phyloP scores from a whole-genome alignment of 2,797 vertebrate species.

The Scolopax bukidnonensis region DNA sequence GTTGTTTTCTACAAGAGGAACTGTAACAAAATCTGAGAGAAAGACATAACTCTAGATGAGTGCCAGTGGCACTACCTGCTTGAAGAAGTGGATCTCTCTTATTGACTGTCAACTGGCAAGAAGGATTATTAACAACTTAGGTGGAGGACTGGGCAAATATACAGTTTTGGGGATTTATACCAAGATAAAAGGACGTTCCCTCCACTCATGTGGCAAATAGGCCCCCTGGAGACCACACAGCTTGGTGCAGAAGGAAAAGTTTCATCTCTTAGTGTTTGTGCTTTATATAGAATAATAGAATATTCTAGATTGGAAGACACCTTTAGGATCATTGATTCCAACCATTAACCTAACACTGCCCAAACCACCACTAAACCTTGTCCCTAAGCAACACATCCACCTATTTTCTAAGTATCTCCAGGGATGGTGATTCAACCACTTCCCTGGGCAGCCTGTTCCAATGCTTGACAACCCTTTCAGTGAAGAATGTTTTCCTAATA shows the following conservation, averaged over 20 bases:
- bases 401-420: background rate
- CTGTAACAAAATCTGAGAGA: background rate
- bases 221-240: background rate
- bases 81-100: background rate
- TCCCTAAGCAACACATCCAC: background rate
- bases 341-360: background rate
- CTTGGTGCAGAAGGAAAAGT: background rate
- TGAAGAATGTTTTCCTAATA: background rate
- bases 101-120: background rate
- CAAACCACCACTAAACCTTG: background rate
- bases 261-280: background rate
- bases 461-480: background rate
- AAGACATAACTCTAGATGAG: background rate
- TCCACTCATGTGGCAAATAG: fast-evolving
- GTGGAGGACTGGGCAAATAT: background rate
- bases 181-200: background rate
- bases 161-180: background rate
- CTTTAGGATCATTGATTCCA: background rate
- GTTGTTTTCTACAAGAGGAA: background rate
- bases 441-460: background rate
- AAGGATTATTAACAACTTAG: background rate
- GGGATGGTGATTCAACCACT: background rate
- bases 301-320: background rate
- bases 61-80: background rate
- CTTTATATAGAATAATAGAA: background rate